A percentile compares a stretch with the other conserved stretches of the same genome.
phyloP scores from a whole-genome alignment of 92 coral and sea anemone genomes.

The Phymanthus crucifer region DNA sequence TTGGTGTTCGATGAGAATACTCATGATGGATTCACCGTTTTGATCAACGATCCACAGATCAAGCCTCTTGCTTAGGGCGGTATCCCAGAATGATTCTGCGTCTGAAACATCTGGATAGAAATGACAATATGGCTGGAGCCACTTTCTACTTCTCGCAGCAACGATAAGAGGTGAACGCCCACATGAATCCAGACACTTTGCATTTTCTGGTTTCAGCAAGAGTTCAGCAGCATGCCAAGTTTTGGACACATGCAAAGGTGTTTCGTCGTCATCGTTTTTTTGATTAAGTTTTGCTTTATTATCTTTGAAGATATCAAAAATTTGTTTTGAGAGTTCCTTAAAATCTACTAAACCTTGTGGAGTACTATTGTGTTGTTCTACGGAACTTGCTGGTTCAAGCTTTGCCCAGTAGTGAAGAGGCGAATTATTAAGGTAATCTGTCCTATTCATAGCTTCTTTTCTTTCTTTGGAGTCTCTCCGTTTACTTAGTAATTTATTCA shows the following conservation, averaged over 20 bases:
- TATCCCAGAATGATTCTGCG: not conserved
- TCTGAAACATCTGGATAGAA: not conserved
- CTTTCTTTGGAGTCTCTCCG: no score
- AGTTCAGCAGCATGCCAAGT: slow-evolving; percentile 14
- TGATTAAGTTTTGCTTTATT: not conserved
- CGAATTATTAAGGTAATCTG: no score
- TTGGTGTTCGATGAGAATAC: not conserved
- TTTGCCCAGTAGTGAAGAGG: no score
- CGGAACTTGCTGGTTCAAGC: no score
- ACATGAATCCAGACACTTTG: not conserved
- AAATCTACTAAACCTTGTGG: no score
- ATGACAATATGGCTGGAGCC: no score
- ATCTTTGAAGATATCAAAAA: not conserved
- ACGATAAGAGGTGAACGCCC: not conserved
- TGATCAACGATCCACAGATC: not conserved
- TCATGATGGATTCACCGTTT: not conserved
- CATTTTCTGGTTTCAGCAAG: not conserved
- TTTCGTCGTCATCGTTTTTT: not conserved
- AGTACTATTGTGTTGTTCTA: no score
- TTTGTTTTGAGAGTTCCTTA: not conserved
- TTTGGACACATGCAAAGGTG: slow-evolving; percentile 1
- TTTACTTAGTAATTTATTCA: no score
- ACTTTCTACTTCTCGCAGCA: slow-evolving; percentile 32
- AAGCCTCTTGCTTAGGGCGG: not conserved
- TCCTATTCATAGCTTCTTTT: no score